These are phyloP conservation scores for Cyprinodon diabolis DNA, from an alignment of 2,797 vertebrate genomes.

Conservation along the genomic window DNA sequence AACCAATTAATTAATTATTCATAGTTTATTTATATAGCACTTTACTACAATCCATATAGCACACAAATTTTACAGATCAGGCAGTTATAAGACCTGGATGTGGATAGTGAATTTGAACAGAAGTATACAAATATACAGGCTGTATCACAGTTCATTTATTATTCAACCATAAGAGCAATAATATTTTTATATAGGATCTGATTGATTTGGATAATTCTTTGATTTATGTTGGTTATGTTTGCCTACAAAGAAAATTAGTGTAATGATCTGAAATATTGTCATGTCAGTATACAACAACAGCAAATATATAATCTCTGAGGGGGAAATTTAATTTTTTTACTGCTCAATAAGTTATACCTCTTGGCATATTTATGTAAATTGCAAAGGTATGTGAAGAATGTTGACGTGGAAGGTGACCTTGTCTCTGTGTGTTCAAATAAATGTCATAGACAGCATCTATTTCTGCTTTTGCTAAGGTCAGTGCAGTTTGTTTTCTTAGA, in stretches of 20 bases:
- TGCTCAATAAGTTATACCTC: constrained; percentile 23
- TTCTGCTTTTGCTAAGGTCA: constrained; percentile 53
- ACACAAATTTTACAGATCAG: not conserved
- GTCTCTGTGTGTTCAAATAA: constrained; percentile 70
- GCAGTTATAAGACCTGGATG: not conserved
- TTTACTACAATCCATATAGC: not conserved
- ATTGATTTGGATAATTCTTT: not conserved
- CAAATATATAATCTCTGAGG: not conserved
- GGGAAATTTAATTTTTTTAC: too few relatives aligned
- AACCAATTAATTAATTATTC: too few relatives aligned
- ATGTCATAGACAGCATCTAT: constrained; percentile 63
- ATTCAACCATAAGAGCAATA: not conserved
- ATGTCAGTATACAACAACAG: not conserved
- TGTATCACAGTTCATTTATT: not conserved
- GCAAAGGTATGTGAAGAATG: constrained; percentile 72
- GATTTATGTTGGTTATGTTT: not conserved
- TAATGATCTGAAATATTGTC: not conserved
- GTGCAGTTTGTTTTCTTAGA: constrained; percentile 49
- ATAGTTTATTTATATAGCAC: too few relatives aligned
- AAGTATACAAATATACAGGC: not conserved
- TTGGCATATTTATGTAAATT: constrained; percentile 65
- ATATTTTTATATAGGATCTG: not conserved
- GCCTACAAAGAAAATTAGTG: not conserved
- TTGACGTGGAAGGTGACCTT: constrained; percentile 75
- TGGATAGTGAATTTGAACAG: not conserved